Evolutionary conservation across 2,888 invertebrate genomes (phyloP).

Genomic region (Yponomeuta sedellus): DNA sequence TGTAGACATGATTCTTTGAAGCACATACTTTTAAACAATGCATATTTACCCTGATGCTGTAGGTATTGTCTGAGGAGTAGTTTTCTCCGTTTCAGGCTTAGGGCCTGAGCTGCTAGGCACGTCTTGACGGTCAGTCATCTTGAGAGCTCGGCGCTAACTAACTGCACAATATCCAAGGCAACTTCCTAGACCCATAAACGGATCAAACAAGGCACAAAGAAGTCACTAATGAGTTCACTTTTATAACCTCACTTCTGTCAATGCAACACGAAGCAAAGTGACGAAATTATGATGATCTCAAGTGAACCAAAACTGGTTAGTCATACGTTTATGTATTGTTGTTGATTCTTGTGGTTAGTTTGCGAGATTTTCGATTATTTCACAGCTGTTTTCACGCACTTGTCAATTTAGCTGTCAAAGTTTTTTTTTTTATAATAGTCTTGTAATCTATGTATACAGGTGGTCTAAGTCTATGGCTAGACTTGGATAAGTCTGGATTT

Average conservation of each 20-base stretch:
- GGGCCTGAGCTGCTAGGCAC: conserved; percentile 4
- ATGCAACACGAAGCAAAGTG: conserved; percentile 26
- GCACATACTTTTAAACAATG: neutral
- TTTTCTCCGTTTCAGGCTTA: neutral
- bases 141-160: neutral
- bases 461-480: no score
- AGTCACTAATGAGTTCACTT: conserved; percentile 37
- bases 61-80: conserved; percentile 1
- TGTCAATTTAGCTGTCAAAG: conserved; percentile 55
- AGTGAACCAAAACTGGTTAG: neutral
- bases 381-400: conserved; percentile 53
- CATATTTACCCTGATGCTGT: neutral
- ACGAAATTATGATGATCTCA: conserved; percentile 8
- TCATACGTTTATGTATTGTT: neutral
- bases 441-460: no score
- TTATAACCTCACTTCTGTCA: conserved; percentile 53
- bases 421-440: neutral
- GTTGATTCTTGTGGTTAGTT: neutral
- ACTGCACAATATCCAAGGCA: conserved; percentile 27
- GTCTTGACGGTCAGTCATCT: conserved; percentile 6
- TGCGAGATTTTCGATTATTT: conserved; percentile 23
- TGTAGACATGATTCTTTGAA: no score
- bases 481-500: neutral
- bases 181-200: conserved; percentile 55
- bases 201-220: conserved; percentile 45